phyloP scores from a whole-genome alignment of 2,888 invertebrate species.

The Ypsolopha scabrella region DNA sequence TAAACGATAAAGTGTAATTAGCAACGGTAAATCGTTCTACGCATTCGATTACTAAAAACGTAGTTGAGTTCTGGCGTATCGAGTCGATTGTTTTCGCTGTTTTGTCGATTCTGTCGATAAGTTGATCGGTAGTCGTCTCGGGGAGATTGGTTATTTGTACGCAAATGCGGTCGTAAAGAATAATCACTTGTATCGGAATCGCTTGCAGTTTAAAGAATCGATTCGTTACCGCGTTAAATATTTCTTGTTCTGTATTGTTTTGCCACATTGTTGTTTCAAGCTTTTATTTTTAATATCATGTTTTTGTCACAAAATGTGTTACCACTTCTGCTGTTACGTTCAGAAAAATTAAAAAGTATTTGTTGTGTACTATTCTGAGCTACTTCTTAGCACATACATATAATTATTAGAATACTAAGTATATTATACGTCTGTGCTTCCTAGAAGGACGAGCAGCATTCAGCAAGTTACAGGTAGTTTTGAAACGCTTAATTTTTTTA shows the following conservation, averaged over 20 bases:
- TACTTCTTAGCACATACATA: too few relatives aligned
- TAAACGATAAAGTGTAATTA: conserved; percentile 62
- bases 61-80: neutral
- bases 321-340: too few relatives aligned
- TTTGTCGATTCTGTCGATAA: neutral
- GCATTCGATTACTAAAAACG: neutral
- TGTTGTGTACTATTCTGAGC: too few relatives aligned
- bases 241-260: too few relatives aligned
- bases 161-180: conserved; percentile 13
- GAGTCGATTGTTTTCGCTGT: neutral
- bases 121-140: conserved; percentile 15
- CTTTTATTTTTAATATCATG: neutral
- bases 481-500: too few relatives aligned
- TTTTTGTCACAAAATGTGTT: too few relatives aligned
- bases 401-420: too few relatives aligned
- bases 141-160: conserved; percentile 19
- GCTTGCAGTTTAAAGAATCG: neutral
- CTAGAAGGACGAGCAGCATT: too few relatives aligned
- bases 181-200: neutral
- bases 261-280: neutral
- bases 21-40: conserved; percentile 42
- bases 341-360: too few relatives aligned
- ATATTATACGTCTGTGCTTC: too few relatives aligned
- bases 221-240: neutral
- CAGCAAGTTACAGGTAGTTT: too few relatives aligned